phyloP scores from a whole-genome alignment of 2,888 invertebrate species.

The Alcis repandata region DNA sequence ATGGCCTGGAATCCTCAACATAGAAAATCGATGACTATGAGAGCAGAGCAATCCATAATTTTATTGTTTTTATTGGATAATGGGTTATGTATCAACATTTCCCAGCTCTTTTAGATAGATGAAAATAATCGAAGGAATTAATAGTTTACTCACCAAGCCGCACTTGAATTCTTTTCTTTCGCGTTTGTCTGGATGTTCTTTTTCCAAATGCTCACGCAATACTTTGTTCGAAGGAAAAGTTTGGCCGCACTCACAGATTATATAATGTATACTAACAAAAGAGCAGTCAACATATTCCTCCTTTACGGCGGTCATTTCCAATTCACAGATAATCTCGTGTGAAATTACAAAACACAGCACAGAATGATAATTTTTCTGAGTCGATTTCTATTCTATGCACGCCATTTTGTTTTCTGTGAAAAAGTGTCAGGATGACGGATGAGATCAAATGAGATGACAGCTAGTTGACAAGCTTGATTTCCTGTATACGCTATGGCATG shows the following conservation, averaged over 20 bases:
- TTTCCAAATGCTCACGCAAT: conserved; percentile 63
- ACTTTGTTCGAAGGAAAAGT: conserved; percentile 70
- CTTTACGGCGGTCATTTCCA: conserved; percentile 51
- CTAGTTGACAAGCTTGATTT: too few species aligned
- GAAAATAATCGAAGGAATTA: not conserved
- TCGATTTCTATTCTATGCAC: conserved; percentile 38
- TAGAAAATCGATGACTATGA: too few species aligned
- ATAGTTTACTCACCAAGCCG: conserved; percentile 54
- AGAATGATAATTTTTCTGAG: conserved; percentile 45
- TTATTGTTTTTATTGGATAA: too few species aligned
- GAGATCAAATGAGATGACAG: too few species aligned
- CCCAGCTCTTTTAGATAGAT: not conserved
- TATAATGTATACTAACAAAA: conserved; percentile 74
- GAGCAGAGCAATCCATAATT: too few species aligned
- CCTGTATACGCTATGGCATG: too few species aligned
- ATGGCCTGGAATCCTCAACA: too few species aligned
- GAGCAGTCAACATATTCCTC: conserved; percentile 68
- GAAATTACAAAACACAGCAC: conserved; percentile 38
- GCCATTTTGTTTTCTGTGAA: conserved; percentile 49
- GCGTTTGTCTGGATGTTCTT: conserved; percentile 64
- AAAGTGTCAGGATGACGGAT: too few species aligned
- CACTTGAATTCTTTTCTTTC: conserved; percentile 62
- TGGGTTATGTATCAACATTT: not conserved
- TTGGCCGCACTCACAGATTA: conserved; percentile 77
- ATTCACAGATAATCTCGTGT: conserved; percentile 28